Evolutionary conservation across 2,113 vertebrate genomes (phyloP).

Genomic region (Cyprinodon variegatus): DNA sequence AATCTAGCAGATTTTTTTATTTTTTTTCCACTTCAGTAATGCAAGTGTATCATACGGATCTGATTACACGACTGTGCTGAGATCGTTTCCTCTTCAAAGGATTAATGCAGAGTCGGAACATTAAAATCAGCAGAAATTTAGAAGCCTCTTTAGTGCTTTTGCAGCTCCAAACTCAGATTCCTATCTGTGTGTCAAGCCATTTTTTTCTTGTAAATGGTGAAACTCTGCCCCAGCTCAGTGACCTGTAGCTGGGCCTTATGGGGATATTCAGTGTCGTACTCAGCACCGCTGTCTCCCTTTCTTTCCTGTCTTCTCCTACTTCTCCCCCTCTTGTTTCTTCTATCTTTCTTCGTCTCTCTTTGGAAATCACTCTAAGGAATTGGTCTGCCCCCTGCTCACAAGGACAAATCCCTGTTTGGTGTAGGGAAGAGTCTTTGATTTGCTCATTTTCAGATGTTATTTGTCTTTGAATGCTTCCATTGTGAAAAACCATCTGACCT

Average conservation of each 20-base stretch:
- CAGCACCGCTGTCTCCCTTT: constrained; percentile 53
- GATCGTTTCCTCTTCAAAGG: constrained; percentile 16
- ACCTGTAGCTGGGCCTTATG: constrained; percentile 65
- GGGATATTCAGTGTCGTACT: constrained; percentile 69
- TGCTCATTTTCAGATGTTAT: constrained; percentile 16
- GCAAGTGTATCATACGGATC: constrained; percentile 34
- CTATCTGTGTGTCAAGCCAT: constrained; percentile 44
- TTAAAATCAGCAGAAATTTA: constrained; percentile 65
- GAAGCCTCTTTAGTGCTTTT: constrained; percentile 38
- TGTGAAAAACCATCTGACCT: background rate
- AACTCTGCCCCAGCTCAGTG: constrained; percentile 61
- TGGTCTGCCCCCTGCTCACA: constrained; percentile 53
- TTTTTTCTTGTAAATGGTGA: constrained; percentile 70
- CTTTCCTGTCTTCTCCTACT: constrained; percentile 39
- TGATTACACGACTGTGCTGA: constrained; percentile 49
- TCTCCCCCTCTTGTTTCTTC: constrained; percentile 9
- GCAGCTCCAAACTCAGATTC: constrained; percentile 8
- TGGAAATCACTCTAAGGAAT: constrained; percentile 47
- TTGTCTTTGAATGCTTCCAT: background rate
- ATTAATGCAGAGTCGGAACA: constrained; percentile 21
- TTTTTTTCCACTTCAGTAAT: constrained; percentile 4
- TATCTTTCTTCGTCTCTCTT: constrained; percentile 43
- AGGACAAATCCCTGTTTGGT: constrained; percentile 45
- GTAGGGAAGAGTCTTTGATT: background rate
- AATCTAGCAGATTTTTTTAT: background rate